These are phyloP conservation scores for Ictidomys tridecemlineatus DNA, from an alignment of 2,113 vertebrate genomes.

Conservation along the genomic window DNA sequence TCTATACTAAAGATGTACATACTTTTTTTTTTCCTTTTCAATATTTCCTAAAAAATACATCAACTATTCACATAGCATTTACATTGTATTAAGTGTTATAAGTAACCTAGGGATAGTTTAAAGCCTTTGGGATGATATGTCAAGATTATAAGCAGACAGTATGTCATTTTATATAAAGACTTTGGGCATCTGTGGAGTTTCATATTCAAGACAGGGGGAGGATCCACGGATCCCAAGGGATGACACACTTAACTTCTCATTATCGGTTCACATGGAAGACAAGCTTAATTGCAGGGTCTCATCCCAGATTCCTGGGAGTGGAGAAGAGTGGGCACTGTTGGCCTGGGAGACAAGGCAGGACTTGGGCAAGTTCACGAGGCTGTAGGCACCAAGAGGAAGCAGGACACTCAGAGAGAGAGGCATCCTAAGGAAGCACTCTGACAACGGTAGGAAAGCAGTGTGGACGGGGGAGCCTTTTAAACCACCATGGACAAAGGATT, in stretches of 20 bases:
- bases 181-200: not conserved
- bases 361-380: not conserved
- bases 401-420: not conserved
- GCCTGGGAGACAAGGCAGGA: not conserved
- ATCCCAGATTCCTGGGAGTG: not conserved
- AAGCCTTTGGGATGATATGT: not conserved
- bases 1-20: not conserved
- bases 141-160: not conserved
- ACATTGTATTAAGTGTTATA: not conserved
- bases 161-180: not conserved
- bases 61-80: not conserved
- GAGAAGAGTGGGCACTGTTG: not conserved
- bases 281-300: not conserved
- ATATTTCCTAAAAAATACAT: not conserved
- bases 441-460: not conserved
- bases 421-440: not conserved
- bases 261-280: conserved; percentile 25
- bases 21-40: not conserved
- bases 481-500: not conserved
- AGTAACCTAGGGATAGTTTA: not conserved
- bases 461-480: not conserved
- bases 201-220: not conserved
- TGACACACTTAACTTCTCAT: not conserved
- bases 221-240: not conserved
- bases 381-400: not conserved